phyloP scores from a whole-genome alignment of 2,113 vertebrate species.

The Chitala chitala region DNA sequence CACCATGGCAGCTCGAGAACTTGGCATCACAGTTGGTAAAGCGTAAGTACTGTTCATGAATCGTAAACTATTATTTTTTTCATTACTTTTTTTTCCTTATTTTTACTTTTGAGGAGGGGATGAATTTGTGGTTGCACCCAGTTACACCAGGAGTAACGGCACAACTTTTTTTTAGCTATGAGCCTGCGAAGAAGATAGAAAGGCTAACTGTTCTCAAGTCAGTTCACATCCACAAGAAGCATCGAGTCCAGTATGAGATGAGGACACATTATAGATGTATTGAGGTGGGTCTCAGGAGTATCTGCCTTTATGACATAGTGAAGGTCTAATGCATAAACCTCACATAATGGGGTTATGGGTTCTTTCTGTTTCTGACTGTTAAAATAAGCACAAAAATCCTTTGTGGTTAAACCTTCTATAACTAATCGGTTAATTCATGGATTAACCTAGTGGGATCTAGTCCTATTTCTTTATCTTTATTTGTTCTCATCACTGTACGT shows the following conservation, averaged over 20 bases:
- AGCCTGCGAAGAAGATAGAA: slow-evolving; percentile 73
- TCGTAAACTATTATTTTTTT: neutral
- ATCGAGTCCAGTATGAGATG: slow-evolving; percentile 97
- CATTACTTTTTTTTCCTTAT: neutral
- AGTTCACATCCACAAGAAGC: slow-evolving; percentile 94
- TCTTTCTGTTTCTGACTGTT: neutral
- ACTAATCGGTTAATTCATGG: too few species aligned
- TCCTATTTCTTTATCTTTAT: too few species aligned
- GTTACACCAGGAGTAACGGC: neutral
- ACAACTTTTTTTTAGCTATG: slow-evolving; percentile 60
- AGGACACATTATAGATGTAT: slow-evolving; percentile 81
- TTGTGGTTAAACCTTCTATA: too few species aligned
- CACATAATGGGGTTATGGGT: neutral
- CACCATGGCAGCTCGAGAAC: slow-evolving; percentile 80
- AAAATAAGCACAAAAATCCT: too few species aligned
- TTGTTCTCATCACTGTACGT: too few species aligned
- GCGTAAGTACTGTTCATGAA: slow-evolving; percentile 73
- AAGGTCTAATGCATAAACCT: too few species aligned
- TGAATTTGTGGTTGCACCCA: too few species aligned
- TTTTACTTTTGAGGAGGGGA: too few species aligned
- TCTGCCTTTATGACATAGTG: neutral
- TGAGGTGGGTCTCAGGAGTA: slow-evolving; percentile 63
- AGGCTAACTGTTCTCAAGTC: slow-evolving; percentile 87
- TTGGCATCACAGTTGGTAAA: slow-evolving; percentile 74
- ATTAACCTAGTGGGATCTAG: too few species aligned